A percentile compares a stretch with the other conserved stretches of the same genome.
phyloP scores from a whole-genome alignment of 2,888 invertebrate genomes.

The Stictocephala bisonia region DNA sequence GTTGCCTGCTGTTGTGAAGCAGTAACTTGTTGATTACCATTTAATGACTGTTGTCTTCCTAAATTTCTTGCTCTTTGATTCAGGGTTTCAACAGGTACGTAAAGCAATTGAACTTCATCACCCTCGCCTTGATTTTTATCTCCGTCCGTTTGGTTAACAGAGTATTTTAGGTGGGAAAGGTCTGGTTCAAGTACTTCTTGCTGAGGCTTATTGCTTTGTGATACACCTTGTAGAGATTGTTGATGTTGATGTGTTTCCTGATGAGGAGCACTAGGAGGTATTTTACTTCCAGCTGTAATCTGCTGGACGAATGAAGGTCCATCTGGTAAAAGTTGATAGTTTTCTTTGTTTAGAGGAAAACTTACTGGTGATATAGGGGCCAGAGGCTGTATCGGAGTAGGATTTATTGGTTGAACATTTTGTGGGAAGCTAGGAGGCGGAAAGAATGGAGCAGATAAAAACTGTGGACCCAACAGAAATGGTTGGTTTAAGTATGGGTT shows the following conservation, averaged over 20 bases:
- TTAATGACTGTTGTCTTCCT: conserved; percentile 16
- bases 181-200: too few species aligned
- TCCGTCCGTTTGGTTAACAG: background rate
- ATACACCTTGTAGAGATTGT: background rate
- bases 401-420: conserved; percentile 28
- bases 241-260: conserved; percentile 26
- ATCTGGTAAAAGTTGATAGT: conserved; percentile 22
- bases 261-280: background rate
- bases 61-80: conserved; percentile 66
- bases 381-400: conserved; percentile 29
- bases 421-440: conserved; percentile 25
- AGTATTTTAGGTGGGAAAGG: conserved; percentile 1
- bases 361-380: background rate
- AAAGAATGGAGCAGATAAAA: conserved; percentile 37
- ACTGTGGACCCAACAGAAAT: conserved; percentile 28
- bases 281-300: conserved; percentile 22
- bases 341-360: conserved; percentile 28
- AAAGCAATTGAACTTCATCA: conserved; percentile 81
- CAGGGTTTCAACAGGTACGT: conserved; percentile 83
- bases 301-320: conserved; percentile 39
- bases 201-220: background rate
- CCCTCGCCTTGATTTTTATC: conserved; percentile 63
- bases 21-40: background rate
- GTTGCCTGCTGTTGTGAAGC: background rate
- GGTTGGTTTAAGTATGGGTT: conserved; percentile 27